phyloP scores from a whole-genome alignment of 1,140 invertebrate species.

The Palaemon carinicauda region DNA sequence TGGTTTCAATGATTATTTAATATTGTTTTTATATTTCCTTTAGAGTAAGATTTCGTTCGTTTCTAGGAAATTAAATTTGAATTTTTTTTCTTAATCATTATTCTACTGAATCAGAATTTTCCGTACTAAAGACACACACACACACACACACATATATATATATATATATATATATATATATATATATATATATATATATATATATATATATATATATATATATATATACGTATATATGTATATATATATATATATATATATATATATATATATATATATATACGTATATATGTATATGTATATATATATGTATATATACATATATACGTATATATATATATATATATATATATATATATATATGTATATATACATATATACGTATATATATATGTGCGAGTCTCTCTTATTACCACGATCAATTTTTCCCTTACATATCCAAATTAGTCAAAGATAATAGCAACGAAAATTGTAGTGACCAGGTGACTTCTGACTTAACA shows the following conservation, averaged over 20 bases:
- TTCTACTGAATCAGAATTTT: too few relatives aligned
- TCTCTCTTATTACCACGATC: too few relatives aligned
- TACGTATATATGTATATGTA: slow-evolving; percentile 12
- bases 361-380: background rate
- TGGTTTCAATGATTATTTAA: too few relatives aligned
- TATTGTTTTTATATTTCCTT: too few relatives aligned
- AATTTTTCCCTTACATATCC: too few relatives aligned
- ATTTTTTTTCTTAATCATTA: too few relatives aligned
- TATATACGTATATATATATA: slow-evolving; percentile 1
- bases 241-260: background rate
- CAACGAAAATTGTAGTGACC: too few relatives aligned
- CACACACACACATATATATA: slow-evolving; percentile 30
- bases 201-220: background rate
- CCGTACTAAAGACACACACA: too few relatives aligned
- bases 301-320: slow-evolving; percentile 28
- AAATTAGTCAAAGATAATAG: background rate
- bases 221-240: background rate
- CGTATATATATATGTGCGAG: background rate
- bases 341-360: background rate
- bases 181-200: background rate
- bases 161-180: slow-evolving; percentile 30
- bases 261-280: slow-evolving; percentile 7
- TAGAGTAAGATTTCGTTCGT: too few relatives aligned
- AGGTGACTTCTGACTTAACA: too few relatives aligned
- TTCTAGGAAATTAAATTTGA: too few relatives aligned